Evolutionary conservation across 2,888 invertebrate species (phyloP).

Genomic region (Drosophila antonietae): DNA sequence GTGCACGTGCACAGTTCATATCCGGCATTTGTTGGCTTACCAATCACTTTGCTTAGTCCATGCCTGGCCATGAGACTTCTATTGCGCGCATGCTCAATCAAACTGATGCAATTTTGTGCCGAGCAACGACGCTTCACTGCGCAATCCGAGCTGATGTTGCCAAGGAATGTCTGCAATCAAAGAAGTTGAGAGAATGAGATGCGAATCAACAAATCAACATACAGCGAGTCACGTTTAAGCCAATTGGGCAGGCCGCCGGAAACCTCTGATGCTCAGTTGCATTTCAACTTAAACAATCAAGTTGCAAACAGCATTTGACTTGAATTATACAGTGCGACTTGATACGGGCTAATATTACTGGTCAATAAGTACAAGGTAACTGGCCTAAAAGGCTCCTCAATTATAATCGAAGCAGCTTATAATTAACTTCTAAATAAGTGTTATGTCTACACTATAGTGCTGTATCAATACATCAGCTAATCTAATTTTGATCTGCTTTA

Average conservation of each 20-base stretch:
- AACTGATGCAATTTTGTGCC: conserved; percentile 91
- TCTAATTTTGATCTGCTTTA: conserved; percentile 37
- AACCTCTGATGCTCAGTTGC: conserved; percentile 5
- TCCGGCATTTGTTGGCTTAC: conserved; percentile 72
- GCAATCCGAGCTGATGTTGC: conserved; percentile 85
- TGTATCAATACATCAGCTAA: no score
- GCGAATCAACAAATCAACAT: conserved; percentile 34
- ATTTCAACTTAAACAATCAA: conserved; percentile 11
- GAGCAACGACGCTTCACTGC: conserved; percentile 93
- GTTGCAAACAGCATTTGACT: not conserved
- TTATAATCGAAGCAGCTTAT: not conserved
- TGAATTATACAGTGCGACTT: not conserved
- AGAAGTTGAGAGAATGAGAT: conserved; percentile 23
- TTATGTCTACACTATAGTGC: not conserved
- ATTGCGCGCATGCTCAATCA: conserved; percentile 92
- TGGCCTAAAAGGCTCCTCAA: not conserved
- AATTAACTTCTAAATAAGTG: not conserved
- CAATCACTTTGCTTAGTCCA: conserved; percentile 83
- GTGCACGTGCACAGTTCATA: conserved; percentile 47
- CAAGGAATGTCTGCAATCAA: conserved; percentile 83
- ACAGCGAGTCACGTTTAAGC: conserved; percentile 12
- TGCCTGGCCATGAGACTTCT: conserved; percentile 86
- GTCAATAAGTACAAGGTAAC: not conserved
- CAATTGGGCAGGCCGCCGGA: conserved; percentile 12
- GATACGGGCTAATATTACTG: not conserved